Conservation (phyloP, 1,140 invertebrate genomes). For the Microplitis mediator region DNA sequence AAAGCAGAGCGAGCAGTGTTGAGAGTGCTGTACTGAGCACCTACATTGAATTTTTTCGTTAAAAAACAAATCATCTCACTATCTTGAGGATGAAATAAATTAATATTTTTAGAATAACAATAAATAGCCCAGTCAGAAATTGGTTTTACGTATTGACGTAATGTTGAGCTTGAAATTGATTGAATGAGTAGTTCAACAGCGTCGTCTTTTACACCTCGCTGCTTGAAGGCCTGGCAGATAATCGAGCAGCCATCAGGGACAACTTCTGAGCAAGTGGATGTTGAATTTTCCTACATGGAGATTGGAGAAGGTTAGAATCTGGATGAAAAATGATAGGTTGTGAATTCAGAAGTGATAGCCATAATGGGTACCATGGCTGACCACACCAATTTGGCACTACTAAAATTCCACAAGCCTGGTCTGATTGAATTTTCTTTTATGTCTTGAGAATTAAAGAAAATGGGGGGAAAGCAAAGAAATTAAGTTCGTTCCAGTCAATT, state of each 20-base stretch:
- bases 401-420: constrained; percentile 35
- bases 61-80: neutral
- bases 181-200: too few species aligned
- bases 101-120: neutral
- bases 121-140: constrained; percentile 2
- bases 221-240: too few species aligned
- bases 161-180: neutral
- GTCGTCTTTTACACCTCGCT: too few species aligned
- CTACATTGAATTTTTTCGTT: constrained; percentile 12
- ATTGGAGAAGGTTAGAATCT: too few species aligned
- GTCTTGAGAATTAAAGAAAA: constrained; percentile 30
- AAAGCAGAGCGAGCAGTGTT: constrained; percentile 15
- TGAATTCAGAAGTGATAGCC: constrained; percentile 22
- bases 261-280: too few species aligned
- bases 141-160: neutral
- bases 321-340: too few species aligned
- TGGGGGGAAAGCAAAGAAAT: constrained; percentile 35
- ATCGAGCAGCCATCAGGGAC: too few species aligned
- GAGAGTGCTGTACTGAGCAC: neutral
- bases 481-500: constrained; percentile 14
- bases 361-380: constrained; percentile 31
- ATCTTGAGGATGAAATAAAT: neutral
- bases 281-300: too few species aligned
- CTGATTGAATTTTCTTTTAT: constrained; percentile 21
- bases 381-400: constrained; percentile 37